Conservation (phyloP, 2,888 invertebrate genomes). For the Phaedon cochleariae region DNA sequence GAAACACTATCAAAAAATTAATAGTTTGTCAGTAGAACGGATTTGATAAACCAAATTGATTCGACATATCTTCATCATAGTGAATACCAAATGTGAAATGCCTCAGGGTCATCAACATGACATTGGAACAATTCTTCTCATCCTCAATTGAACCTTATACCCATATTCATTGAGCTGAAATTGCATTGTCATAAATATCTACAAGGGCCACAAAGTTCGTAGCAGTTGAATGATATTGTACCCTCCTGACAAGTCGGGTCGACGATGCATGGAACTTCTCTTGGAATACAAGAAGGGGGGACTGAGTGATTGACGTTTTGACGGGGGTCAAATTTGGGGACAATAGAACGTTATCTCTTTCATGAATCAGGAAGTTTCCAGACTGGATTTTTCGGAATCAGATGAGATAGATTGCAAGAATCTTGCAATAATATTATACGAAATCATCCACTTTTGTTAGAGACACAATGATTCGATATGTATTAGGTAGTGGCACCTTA, state of each 20-base stretch:
- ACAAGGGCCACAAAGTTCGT: background rate
- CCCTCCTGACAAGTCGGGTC: constrained; percentile 12
- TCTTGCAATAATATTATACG: too few species aligned
- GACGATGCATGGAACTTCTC: constrained; percentile 22
- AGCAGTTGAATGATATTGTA: background rate
- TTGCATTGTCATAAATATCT: background rate
- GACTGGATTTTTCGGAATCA: background rate
- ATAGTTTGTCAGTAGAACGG: background rate
- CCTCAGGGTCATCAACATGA: background rate
- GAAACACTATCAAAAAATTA: background rate
- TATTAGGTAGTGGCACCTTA: too few species aligned
- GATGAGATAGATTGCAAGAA: background rate
- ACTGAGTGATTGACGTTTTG: constrained; percentile 28
- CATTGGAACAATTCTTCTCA: background rate
- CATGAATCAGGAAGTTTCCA: constrained; percentile 1
- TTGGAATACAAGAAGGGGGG: constrained; percentile 22
- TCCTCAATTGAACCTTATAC: background rate
- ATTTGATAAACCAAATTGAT: constrained; percentile 13
- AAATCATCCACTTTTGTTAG: too few species aligned
- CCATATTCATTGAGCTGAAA: background rate
- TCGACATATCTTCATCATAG: background rate
- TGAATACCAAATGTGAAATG: background rate
- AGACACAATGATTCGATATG: too few species aligned
- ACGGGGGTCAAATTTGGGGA: constrained; percentile 18
- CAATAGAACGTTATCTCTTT: constrained; percentile 14